Evolutionary conservation across 1,140 invertebrate species (phyloP), one percentile per base, ranked within the genome.

Genomic region (Drosophila teissieri): DNA sequence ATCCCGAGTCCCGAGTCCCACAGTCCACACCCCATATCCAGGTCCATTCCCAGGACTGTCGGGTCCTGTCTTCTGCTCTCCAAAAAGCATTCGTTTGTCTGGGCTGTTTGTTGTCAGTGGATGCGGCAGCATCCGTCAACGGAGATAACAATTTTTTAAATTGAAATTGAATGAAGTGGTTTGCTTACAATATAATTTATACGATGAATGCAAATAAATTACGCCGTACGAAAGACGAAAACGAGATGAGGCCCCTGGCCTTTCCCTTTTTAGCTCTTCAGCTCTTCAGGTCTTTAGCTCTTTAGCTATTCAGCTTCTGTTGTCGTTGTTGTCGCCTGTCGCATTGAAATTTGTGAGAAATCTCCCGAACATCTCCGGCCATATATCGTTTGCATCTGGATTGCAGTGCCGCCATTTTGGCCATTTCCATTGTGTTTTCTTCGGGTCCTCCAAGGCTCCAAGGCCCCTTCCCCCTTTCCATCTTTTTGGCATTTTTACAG

Each of bases 131-230:
- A 88, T 88, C 84, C 84, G 84, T 88, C 84, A 88, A 74, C 72
- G 74, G 84, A 89, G 85, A 89, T 89, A 89, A 90, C 85, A 90
- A 90, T 89, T 89, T 89, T 89, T 88, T 88, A 88, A 90, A 90
- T 90, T 90, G 86, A 90, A 90, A 90, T 90, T 90, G 86, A 90
- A 90, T 91, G 89, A 91, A 90, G 86, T 81, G 86, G 86, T 89
- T 90, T 90, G 86, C 88, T 90, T 90, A 90, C 86, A 90, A 90
- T 90, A 90, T 90, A 90, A 90, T 90, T 90, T 90, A 90, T 91
- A 90, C 81, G 78, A 89, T 82, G 88, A 90, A 90, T 91, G 86
- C 86, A 90, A 88, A 90, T 90, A 90, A 90, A 90, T 90, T 90
- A 90, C 85, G 83, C 80, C 65, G 80, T 60, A 69, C 80, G 69